Evolutionary conservation across 2,113 vertebrate genomes (phyloP).

Genomic region (Romanogobio albipinnatus): DNA sequence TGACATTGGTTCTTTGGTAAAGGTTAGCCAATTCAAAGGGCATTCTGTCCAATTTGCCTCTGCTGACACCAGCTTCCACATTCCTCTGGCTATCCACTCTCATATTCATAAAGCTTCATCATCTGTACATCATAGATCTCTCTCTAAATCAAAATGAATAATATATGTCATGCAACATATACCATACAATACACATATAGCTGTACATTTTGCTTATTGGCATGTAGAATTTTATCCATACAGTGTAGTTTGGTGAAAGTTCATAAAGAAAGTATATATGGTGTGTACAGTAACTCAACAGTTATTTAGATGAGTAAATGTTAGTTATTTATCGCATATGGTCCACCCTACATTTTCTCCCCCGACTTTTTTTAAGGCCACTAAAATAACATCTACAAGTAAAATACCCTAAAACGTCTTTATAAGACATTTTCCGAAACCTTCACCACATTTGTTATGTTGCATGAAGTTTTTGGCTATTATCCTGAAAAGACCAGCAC

Average conservation of each 20-base stretch:
- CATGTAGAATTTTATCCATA: neutral
- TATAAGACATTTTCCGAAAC: neutral
- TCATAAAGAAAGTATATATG: neutral
- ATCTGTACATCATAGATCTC: neutral
- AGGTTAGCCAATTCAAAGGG: slow-evolving; percentile 20
- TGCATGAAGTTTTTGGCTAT: neutral
- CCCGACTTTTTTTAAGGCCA: neutral
- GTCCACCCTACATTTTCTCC: neutral
- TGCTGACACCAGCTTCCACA: slow-evolving; percentile 24
- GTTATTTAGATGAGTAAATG: neutral
- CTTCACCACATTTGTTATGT: neutral
- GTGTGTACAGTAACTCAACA: no score
- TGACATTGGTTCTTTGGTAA: slow-evolving; percentile 45
- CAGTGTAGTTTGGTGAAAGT: neutral
- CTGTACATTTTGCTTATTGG: neutral
- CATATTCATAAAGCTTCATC: neutral
- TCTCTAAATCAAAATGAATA: no score
- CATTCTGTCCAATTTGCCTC: neutral
- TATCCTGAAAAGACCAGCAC: slow-evolving; percentile 7
- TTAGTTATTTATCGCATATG: neutral
- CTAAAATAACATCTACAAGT: neutral
- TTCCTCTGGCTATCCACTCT: neutral
- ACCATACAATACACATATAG: neutral
- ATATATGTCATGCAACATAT: neutral
- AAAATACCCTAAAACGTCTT: neutral